Base-by-base conservation (phyloP, 2,888 invertebrate species). In the Lomographa bimaculata region DNA sequence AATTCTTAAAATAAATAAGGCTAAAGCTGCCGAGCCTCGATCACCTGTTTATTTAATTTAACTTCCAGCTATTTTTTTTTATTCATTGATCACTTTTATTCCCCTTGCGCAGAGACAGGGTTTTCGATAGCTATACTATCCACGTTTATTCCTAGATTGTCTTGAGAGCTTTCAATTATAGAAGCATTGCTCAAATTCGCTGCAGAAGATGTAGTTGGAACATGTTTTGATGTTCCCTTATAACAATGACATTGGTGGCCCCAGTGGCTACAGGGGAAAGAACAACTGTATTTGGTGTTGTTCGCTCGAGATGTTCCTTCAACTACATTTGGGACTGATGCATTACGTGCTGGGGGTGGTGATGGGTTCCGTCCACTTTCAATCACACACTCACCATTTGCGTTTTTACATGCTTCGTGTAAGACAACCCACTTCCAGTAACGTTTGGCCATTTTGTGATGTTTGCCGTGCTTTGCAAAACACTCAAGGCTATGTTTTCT, bases 91-190 rank as follows among this genome's bases (percentile, higher is more conserved):
- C n/a, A n/a, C 23, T 5, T 26, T 48, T 42, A 48, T 26, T 50
- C 50, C 19, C 35, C 36, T 44, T 32, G 28, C 12, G 47, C 24
- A 6, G 41, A 16, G 17, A 43, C 17, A 12, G 39, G 16, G 17
- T 29, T 42, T 3, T 28, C 42, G 8, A 51, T 46, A 6, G 36
- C 37, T 12, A 65, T 58, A 20, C 54, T 60, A 34, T 68, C 61
- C 28, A 64, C 65, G 54, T 60, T 42, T 7, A 12, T 35, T 7
- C 46, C 49, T 12, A 63, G 32, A 44, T 61, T 61, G 16, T 55
- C 57, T 12, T 58, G 54, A 34, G 47, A 25, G 26, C 28, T 43
- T 7, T 54, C 53, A 7, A 55, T 44, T 42, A 57, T 51, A 19
- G 27, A 3, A 5, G 48, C 20, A 23, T 26, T 51, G n/a, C 5